Percentiles rank a stretch among this genome's conserved stretches.
Conservation (phyloP, 2,888 invertebrate species). For the Subacronicta megacephala region DNA sequence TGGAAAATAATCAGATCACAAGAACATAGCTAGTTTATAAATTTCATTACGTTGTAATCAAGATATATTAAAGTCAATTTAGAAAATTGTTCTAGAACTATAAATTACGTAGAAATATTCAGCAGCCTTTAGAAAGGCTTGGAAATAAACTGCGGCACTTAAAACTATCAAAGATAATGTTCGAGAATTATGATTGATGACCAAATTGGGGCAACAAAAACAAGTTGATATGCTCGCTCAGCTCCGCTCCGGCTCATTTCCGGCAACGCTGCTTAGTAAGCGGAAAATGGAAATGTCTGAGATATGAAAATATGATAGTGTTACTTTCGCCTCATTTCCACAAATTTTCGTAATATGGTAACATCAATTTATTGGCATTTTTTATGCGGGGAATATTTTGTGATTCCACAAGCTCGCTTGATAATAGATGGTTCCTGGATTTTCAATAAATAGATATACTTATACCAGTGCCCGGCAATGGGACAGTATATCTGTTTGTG, state of each 20-base stretch:
- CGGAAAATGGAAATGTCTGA: constrained; percentile 58
- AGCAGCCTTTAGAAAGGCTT: background rate
- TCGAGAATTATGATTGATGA: constrained; percentile 24
- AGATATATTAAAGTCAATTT: constrained; percentile 19
- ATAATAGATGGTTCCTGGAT: no score
- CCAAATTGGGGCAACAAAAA: constrained; percentile 18
- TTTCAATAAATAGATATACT: no score
- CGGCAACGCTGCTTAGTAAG: constrained; percentile 51
- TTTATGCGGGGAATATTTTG: constrained; percentile 9
- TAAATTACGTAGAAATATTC: constrained; percentile 11
- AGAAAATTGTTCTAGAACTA: constrained; percentile 14
- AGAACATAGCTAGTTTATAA: no score
- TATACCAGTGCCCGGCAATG: no score
- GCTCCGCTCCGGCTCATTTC: constrained; percentile 38
- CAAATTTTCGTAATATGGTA: constrained; percentile 39
- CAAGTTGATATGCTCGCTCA: constrained; percentile 25
- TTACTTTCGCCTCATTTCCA: constrained; percentile 41
- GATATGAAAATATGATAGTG: constrained; percentile 55
- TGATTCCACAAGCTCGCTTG: background rate
- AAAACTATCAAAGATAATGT: constrained; percentile 26
- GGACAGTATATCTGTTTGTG: no score
- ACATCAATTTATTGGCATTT: constrained; percentile 13
- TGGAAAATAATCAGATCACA: no score
- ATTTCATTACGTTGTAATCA: background rate
- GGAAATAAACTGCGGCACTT: background rate